phyloP scores from a whole-genome alignment of 1,140 invertebrate species.

The Pentalonia nigronervosa region DNA sequence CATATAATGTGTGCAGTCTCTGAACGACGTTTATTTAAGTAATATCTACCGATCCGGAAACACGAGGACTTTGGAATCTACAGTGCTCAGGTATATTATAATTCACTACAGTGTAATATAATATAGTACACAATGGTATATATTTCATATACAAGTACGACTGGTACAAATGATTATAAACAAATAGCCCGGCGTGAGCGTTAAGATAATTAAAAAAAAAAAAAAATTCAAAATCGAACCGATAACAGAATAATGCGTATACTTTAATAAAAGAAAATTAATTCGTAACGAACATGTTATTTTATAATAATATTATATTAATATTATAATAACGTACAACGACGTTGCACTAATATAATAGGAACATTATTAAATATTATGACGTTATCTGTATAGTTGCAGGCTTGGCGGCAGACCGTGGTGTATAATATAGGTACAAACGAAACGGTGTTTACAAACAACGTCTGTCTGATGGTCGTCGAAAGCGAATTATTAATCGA shows the following conservation, averaged over 20 bases:
- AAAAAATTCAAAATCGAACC: not conserved
- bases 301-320: too few relatives aligned
- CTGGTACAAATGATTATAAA: not conserved
- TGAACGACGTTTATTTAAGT: not conserved
- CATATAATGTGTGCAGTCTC: not conserved
- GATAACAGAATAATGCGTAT: not conserved
- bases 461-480: not conserved
- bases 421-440: not conserved
- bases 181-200: not conserved
- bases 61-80: not conserved
- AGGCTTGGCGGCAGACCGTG: not conserved
- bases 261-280: not conserved
- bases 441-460: constrained; percentile 12
- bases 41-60: not conserved
- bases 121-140: not conserved
- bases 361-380: not conserved
- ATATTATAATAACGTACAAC: not conserved
- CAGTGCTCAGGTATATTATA: not conserved
- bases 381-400: not conserved
- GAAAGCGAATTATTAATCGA: not conserved
- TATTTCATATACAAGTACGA: not conserved
- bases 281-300: not conserved
- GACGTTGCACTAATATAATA: not conserved
- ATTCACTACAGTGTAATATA: too few relatives aligned
- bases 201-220: not conserved